These are phyloP conservation scores for Stictocephala bisonia DNA, from an alignment of 2,888 invertebrate species.

Conservation along the genomic window DNA sequence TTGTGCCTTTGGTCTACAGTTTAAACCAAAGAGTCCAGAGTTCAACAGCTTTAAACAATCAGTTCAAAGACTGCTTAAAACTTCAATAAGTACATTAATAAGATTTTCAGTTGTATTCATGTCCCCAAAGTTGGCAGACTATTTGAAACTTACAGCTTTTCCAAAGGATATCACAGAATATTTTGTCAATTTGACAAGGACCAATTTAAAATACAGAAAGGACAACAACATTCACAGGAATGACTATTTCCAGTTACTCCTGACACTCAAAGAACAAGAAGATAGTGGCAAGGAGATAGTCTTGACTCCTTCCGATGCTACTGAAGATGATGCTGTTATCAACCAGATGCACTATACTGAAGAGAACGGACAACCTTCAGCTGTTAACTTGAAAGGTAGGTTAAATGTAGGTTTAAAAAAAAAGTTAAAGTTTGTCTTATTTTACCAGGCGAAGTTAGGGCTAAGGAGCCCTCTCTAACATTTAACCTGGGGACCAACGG, in stretches of 20 bases:
- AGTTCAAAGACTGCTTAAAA: background rate
- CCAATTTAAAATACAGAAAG: background rate
- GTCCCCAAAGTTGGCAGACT: background rate
- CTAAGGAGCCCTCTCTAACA: too few species aligned
- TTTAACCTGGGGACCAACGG: too few species aligned
- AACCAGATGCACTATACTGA: too few species aligned
- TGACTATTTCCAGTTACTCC: conserved; percentile 15
- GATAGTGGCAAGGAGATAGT: background rate
- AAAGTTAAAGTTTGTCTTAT: too few species aligned
- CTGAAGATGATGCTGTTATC: too few species aligned
- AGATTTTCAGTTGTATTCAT: background rate
- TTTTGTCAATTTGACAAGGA: background rate
- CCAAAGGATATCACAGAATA: background rate
- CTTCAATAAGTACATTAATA: background rate
- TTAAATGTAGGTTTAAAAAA: too few species aligned
- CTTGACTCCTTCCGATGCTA: too few species aligned
- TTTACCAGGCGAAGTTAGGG: too few species aligned
- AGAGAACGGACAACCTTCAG: too few species aligned
- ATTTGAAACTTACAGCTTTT: background rate
- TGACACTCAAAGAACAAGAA: conserved; percentile 20
- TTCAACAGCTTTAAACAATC: background rate
- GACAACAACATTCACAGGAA: conserved; percentile 22
- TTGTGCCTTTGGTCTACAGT: conserved; percentile 30
- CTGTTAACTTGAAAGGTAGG: too few species aligned
- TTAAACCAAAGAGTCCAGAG: conserved; percentile 5